phyloP scores from a whole-genome alignment of 92 coral and sea anemone genomes.

The Paragorgia papillata region DNA sequence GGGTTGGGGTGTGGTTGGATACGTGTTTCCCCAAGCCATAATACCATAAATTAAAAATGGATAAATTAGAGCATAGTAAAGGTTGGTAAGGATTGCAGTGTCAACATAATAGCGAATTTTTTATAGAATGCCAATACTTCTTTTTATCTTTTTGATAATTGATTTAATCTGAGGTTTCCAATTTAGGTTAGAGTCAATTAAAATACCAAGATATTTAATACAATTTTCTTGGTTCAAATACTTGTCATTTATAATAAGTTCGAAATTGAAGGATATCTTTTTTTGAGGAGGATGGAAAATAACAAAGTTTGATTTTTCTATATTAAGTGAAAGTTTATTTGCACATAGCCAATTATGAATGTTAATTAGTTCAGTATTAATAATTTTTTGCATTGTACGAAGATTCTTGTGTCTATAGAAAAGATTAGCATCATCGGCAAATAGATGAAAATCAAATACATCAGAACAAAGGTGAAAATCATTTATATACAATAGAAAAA shows the following conservation, averaged over 20 bases:
- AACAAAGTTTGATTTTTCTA: constrained; percentile 50
- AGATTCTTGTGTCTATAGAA: neutral
- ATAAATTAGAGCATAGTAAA: constrained; percentile 60
- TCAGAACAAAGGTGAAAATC: constrained; percentile 42
- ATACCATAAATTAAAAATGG: constrained; percentile 63
- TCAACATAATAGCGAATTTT: constrained; percentile 63
- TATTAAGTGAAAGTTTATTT: constrained; percentile 54
- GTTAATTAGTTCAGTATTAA: neutral
- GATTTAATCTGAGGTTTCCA: constrained; percentile 49
- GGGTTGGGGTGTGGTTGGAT: constrained; percentile 43
- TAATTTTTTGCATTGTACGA: neutral
- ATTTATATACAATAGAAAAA: constrained; percentile 55
- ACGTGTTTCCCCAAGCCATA: constrained; percentile 59
- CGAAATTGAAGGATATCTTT: neutral
- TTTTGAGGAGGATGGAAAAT: constrained; percentile 54
- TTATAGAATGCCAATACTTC: constrained; percentile 50
- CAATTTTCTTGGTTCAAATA: constrained; percentile 37
- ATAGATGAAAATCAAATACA: constrained; percentile 50
- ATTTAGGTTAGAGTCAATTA: constrained; percentile 48
- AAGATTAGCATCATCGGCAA: constrained; percentile 57
- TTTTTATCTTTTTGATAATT: constrained; percentile 41
- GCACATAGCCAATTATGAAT: constrained; percentile 45
- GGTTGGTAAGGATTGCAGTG: constrained; percentile 15
- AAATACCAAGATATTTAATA: constrained; percentile 51
- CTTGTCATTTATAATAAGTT: constrained; percentile 23